phyloP scores from a whole-genome alignment of 2,888 invertebrate genomes.

The Acanthacorydalis orientalis region DNA sequence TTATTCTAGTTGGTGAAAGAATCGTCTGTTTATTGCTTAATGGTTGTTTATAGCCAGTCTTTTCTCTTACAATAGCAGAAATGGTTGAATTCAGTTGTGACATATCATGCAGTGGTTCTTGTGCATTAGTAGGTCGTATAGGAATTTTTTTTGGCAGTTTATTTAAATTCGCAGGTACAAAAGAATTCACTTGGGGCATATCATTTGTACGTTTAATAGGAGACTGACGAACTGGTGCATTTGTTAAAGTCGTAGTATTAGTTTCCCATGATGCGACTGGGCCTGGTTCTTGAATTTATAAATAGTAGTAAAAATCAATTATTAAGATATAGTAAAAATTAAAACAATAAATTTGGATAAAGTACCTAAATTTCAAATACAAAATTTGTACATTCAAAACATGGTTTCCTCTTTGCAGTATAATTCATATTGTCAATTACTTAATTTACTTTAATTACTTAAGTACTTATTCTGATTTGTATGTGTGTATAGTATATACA shows the following conservation, averaged over 20 bases:
- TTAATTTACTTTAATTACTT: no score
- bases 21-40: neutral
- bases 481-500: no score
- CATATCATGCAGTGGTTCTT: neutral
- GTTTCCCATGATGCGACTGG: constrained; percentile 28
- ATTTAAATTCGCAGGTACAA: constrained; percentile 17
- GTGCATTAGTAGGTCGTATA: neutral
- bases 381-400: no score
- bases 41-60: constrained; percentile 1
- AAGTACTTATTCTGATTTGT: no score
- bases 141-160: neutral
- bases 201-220: constrained; percentile 27
- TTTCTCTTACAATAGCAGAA: neutral
- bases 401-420: no score
- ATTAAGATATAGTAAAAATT: no score
- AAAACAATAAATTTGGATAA: no score
- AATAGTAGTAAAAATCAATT: no score
- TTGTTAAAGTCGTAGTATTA: neutral
- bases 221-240: neutral
- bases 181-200: constrained; percentile 28
- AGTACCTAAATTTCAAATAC: no score
- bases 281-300: constrained; percentile 26
- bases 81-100: neutral
- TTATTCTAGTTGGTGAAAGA: neutral
- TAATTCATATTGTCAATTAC: no score